Base-by-base conservation (phyloP, 2,888 invertebrate species). In the Andrena hattorfiana region DNA sequence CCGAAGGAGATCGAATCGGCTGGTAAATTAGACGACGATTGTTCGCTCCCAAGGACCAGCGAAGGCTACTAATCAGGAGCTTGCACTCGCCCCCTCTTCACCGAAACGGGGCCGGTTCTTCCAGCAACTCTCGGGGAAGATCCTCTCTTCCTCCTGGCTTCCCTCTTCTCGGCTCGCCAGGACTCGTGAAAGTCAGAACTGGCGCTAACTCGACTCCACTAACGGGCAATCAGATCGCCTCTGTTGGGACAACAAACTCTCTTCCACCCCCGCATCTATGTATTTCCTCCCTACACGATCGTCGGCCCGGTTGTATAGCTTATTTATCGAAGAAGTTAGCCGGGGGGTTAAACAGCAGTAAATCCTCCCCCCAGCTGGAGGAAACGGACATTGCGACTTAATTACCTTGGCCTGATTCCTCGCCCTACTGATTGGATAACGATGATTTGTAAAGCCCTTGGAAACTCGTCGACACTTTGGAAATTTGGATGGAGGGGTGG, bases 201-300 rank as follows among this genome's bases (percentile, higher is more conserved):
- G 90, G 89, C 86, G 89, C 90, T 92, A 92, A 93, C 90, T 92
- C 88, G 87, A 87, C 89, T 91, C 85, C 89, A 75, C 91, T 92
- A 92, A 92, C 93, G 90, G 91, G 92, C 93, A 93, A 93, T 93
- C 93, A 93, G 93, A 93, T 93, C 91, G 91, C 91, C 90, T 90
- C 89, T 93, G 93, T 93, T 92, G 91, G 92, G 91, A 92, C 92
- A 92, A 92, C 93, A 92, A 90, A 91, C 90, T 86, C 84, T 86
- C 84, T 85, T 70, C 69, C 83, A 54, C 64, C 81, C 69, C 69
- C 82, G 71, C 60, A 48, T 75, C 68, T 35, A 60, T 63, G 67
- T 63, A 66, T 78, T 51, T 69, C 81, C 73, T 66, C 79, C 70
- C 51, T 48, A n/a, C 48, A 74, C 49, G 66, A 56, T 63, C 30